phyloP scores from a whole-genome alignment of 2,797 vertebrate species.

The Psittacula echo region DNA sequence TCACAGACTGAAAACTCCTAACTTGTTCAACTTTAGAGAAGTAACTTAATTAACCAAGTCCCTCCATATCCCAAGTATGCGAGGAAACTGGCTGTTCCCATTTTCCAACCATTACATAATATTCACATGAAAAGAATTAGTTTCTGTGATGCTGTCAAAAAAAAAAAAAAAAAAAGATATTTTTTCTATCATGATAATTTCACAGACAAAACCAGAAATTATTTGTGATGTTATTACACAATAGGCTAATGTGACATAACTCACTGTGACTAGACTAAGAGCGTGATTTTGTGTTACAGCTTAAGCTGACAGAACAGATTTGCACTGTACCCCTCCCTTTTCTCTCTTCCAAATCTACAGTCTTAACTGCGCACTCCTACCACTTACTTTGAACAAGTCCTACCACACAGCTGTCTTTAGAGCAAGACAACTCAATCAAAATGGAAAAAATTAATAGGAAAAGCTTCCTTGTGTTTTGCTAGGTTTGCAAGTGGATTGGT shows the following conservation, averaged over 20 bases:
- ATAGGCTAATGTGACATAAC: constrained; percentile 20
- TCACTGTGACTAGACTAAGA: neutral
- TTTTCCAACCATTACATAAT: constrained; percentile 7
- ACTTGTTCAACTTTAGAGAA: too few relatives aligned
- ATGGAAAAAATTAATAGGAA: neutral
- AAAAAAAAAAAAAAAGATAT: neutral
- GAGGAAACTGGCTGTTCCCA: neutral
- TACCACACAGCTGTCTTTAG: neutral
- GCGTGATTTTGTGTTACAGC: neutral
- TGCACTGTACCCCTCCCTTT: neutral
- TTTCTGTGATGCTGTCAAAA: constrained; percentile 27
- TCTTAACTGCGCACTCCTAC: neutral
- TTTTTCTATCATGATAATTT: neutral
- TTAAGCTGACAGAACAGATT: neutral
- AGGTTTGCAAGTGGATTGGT: neutral
- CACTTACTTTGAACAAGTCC: neutral
- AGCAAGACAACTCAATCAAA: neutral
- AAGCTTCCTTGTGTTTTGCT: neutral
- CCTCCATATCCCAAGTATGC: neutral
- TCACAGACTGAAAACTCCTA: neutral
- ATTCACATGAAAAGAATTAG: neutral
- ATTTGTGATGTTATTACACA: constrained; percentile 25
- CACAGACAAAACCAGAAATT: neutral
- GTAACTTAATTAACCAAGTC: too few relatives aligned
- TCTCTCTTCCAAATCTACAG: neutral